Percentiles rank a stretch among this genome's conserved stretches.
Conservation (phyloP, 2,797 vertebrate genomes). For the Tangara arthus region DNA sequence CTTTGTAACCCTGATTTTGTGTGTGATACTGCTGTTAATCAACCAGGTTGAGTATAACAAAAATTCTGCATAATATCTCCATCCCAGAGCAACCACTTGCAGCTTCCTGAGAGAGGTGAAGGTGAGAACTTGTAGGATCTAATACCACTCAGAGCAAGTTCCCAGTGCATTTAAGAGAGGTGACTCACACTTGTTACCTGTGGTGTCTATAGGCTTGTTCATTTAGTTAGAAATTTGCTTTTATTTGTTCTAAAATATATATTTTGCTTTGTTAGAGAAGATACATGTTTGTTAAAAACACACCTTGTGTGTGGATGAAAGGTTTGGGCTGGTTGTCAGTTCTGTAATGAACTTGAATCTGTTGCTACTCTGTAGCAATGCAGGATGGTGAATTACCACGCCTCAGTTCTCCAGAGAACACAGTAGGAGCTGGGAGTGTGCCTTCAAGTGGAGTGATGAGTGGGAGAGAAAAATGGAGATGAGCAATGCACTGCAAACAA, state of each 20-base stretch:
- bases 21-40: neutral
- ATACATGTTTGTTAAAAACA: neutral
- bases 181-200: neutral
- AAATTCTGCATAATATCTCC: neutral
- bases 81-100: neutral
- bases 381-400: neutral
- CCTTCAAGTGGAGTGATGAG: neutral
- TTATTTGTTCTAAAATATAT: neutral
- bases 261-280: neutral
- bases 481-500: neutral
- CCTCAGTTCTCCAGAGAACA: neutral
- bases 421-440: neutral
- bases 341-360: neutral
- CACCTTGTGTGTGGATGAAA: neutral
- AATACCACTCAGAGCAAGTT: neutral
- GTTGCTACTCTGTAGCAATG: neutral
- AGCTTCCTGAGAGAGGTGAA: neutral
- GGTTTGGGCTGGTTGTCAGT: neutral
- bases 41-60: neutral
- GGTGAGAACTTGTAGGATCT: neutral
- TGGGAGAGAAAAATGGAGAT: neutral
- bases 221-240: neutral
- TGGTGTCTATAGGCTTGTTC: neutral
- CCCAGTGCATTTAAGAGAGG: neutral
- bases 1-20: neutral